Conservation (phyloP, 1,140 invertebrate species). For the Drosophila chauvacae region DNA sequence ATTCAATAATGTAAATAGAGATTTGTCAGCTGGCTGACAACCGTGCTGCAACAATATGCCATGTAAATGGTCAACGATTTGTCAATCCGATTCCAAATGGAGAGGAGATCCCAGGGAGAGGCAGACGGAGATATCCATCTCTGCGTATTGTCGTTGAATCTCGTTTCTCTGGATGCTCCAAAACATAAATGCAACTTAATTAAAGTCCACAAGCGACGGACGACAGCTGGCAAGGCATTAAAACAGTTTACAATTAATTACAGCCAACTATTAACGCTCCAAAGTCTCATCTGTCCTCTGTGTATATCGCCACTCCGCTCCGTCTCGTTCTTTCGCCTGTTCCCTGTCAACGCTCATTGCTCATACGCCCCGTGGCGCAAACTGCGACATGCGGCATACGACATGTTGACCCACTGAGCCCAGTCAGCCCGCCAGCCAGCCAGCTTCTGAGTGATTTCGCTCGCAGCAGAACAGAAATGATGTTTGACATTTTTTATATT, state of each 20-base stretch:
- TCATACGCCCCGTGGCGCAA: slow-evolving; percentile 70
- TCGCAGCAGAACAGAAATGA: slow-evolving; percentile 33
- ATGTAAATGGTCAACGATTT: slow-evolving; percentile 77
- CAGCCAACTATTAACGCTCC: slow-evolving; percentile 53
- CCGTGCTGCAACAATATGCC: slow-evolving; percentile 58
- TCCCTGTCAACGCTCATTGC: slow-evolving; percentile 64
- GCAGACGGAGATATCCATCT: slow-evolving; percentile 3
- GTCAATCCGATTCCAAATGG: slow-evolving; percentile 49
- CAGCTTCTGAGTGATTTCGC: slow-evolving; percentile 41
- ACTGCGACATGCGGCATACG: slow-evolving; percentile 35
- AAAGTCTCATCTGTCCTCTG: slow-evolving; percentile 17
- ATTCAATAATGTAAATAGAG: slow-evolving; percentile 77
- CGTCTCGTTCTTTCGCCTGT: slow-evolving; percentile 23
- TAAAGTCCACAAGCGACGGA: slow-evolving; percentile 56
- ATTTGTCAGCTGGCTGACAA: slow-evolving; percentile 73
- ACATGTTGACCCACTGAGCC: slow-evolving; percentile 61
- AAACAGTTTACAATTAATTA: slow-evolving; percentile 77
- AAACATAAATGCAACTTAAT: slow-evolving; percentile 83
- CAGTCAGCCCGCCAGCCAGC: slow-evolving; percentile 5
- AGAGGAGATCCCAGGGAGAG: slow-evolving; percentile 31
- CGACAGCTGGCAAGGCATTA: slow-evolving; percentile 50
- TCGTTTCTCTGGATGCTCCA: slow-evolving; percentile 59
- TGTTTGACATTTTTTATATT: slow-evolving; percentile 55
- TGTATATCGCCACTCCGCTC: slow-evolving; percentile 6
- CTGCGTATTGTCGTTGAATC: slow-evolving; percentile 27